These are phyloP conservation scores for Mycteria americana DNA, from an alignment of 2,797 vertebrate genomes.

Conservation along the genomic window DNA sequence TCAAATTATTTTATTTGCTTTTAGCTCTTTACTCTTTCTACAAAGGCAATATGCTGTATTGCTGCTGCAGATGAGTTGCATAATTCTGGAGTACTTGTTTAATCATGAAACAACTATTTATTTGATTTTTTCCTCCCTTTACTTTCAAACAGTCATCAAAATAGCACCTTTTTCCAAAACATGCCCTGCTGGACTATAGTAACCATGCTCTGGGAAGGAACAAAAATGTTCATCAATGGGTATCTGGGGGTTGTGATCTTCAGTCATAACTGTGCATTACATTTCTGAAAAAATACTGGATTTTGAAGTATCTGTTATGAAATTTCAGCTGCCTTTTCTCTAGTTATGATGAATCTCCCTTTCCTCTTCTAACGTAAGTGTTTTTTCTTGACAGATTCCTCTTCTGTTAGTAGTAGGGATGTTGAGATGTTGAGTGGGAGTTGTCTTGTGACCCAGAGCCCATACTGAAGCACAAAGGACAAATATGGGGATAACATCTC, in stretches of 20 bases:
- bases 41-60: background rate
- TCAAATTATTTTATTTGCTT: background rate
- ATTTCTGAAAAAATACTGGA: background rate
- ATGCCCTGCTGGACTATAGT: background rate
- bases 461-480: background rate
- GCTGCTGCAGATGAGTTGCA: background rate
- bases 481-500: background rate
- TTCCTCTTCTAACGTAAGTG: background rate
- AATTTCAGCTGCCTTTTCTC: background rate
- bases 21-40: background rate
- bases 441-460: background rate
- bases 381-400: background rate
- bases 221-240: background rate
- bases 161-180: background rate
- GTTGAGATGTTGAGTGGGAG: background rate
- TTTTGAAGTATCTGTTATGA: background rate
- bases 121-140: background rate
- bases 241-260: background rate
- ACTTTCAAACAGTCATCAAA: background rate
- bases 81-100: background rate
- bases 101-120: background rate
- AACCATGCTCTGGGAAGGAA: background rate
- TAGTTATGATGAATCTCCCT: background rate
- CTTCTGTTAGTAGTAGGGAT: background rate
- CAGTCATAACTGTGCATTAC: background rate